phyloP scores from a whole-genome alignment of 2,797 vertebrate species.

The Chelonia mydas region DNA sequence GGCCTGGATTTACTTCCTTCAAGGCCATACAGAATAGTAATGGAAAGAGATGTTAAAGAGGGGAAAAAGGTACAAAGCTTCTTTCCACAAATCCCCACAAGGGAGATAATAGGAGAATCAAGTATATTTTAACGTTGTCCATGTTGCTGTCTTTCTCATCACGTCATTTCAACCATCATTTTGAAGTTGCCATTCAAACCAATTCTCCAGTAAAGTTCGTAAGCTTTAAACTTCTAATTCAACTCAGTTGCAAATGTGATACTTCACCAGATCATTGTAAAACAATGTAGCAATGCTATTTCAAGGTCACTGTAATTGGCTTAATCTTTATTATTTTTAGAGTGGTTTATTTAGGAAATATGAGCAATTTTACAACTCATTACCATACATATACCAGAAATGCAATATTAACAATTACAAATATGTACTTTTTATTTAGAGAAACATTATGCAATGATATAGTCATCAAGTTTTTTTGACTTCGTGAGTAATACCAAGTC shows the following conservation, averaged over 20 bases:
- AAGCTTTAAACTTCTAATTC: not conserved
- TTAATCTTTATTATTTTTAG: not conserved
- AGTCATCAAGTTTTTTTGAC: not conserved
- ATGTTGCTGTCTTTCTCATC: not conserved
- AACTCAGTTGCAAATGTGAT: not conserved
- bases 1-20: not conserved
- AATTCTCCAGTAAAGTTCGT: not conserved
- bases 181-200: not conserved
- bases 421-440: not conserved
- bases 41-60: not conserved
- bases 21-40: not conserved
- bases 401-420: not conserved
- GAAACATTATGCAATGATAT: not conserved
- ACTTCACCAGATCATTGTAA: not conserved
- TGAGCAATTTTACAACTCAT: not conserved
- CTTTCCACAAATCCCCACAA: not conserved
- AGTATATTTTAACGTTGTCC: not conserved
- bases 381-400: not conserved
- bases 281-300: not conserved
- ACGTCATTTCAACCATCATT: not conserved
- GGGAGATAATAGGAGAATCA: not conserved
- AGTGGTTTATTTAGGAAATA: not conserved
- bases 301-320: not conserved
- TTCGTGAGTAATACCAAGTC: not conserved
- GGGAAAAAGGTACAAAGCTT: not conserved